Conservation (phyloP, 2,888 invertebrate species). For the Hydroisotoma schaefferi region DNA sequence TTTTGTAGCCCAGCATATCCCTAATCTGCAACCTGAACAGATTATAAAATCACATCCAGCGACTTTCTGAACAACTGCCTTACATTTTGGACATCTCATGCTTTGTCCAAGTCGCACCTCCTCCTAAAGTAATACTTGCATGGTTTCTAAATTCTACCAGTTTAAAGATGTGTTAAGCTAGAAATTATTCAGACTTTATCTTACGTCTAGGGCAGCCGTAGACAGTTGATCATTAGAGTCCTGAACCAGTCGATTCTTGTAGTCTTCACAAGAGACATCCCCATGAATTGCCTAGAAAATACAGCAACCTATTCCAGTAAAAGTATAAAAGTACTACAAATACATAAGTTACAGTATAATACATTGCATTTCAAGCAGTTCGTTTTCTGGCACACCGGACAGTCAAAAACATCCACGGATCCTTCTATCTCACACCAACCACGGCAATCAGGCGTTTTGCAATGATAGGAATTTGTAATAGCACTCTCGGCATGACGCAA, state of each 20-base stretch:
- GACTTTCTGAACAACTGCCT: slow-evolving; percentile 77
- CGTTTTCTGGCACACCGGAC: slow-evolving; percentile 72
- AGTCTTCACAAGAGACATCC: slow-evolving; percentile 74
- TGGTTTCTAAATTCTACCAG: not conserved
- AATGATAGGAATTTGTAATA: slow-evolving; percentile 75
- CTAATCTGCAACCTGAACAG: slow-evolving; percentile 65
- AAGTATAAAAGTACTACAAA: not conserved
- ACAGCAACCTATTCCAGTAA: not conserved
- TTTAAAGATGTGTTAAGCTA: not conserved
- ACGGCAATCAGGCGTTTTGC: slow-evolving; percentile 80
- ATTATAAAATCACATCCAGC: slow-evolving; percentile 91
- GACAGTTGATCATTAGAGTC: slow-evolving; percentile 71
- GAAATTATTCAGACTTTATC: slow-evolving; percentile 12
- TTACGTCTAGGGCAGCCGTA: slow-evolving; percentile 66
- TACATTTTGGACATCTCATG: slow-evolving; percentile 79
- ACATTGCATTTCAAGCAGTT: slow-evolving; percentile 75
- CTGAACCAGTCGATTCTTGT: slow-evolving; percentile 64
- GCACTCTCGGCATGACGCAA: slow-evolving; percentile 76
- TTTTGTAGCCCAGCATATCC: slow-evolving; percentile 89
- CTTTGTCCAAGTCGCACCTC: slow-evolving; percentile 80
- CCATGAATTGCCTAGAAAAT: slow-evolving; percentile 68
- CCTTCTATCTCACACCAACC: slow-evolving; percentile 89
- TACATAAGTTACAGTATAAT: slow-evolving; percentile 4
- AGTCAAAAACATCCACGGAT: slow-evolving; percentile 70
- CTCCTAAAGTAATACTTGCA: slow-evolving; percentile 53